These are phyloP conservation scores for Hystrix brachyura DNA, from an alignment of 2,113 vertebrate species.

Conservation along the genomic window DNA sequence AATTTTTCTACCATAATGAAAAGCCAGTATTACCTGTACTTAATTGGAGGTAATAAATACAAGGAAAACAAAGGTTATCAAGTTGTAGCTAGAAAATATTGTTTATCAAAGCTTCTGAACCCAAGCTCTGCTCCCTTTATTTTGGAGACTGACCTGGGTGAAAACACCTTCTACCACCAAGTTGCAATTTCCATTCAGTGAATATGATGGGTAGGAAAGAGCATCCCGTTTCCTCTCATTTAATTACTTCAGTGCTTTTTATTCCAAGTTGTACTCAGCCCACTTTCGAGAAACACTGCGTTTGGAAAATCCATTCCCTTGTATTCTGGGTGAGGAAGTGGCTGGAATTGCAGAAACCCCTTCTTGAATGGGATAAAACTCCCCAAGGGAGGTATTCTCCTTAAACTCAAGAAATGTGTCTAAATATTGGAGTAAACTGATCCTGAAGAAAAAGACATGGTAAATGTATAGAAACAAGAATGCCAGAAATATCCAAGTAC, in stretches of 20 bases:
- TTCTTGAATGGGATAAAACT: background rate
- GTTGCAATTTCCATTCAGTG: background rate
- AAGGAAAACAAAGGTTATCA: slow-evolving; percentile 16
- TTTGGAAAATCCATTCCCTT: background rate
- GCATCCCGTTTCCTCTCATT: background rate
- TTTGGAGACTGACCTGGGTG: background rate
- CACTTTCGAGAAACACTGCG: background rate
- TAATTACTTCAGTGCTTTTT: background rate
- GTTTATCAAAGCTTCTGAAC: background rate
- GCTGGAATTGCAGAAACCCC: background rate
- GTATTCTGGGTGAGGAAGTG: background rate
- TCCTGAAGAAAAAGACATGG: background rate
- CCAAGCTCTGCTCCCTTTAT: background rate
- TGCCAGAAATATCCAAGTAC: background rate
- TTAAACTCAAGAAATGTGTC: background rate
- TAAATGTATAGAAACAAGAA: background rate
- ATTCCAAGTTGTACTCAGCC: background rate
- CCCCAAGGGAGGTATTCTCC: background rate
- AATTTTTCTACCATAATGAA: background rate
- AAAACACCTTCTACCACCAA: background rate
- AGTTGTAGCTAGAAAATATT: background rate
- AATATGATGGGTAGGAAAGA: background rate
- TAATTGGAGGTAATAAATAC: slow-evolving; percentile 7
- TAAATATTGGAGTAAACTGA: background rate
- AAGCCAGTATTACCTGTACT: background rate